Base-by-base conservation (phyloP, 2,797 vertebrate genomes). In the Dicrostonyx torquatus region DNA sequence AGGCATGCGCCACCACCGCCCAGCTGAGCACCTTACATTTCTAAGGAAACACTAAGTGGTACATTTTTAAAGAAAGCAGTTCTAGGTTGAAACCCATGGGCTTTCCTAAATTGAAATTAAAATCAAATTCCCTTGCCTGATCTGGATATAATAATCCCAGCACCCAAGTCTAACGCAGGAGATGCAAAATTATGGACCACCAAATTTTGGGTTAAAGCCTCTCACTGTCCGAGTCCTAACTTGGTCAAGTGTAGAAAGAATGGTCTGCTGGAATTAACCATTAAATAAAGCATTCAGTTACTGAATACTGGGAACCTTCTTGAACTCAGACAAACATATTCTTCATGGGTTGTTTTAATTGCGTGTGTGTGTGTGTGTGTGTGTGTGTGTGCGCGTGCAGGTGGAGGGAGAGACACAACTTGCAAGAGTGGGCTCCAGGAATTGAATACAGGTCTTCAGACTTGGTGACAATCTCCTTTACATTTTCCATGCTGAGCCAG, bases 211-310 rank as follows among this genome's bases (percentile, higher is more conserved):
- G n/a, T 37, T 40, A 72, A 72, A 72, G 9, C 4, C 68, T 72
- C 68, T 72, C 18, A 37, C n/a, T 70, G 68, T 72, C n/a, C 0
- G 17, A 72, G n/a, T 40, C 68, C 18, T 34, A 72, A 40, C n/a
- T 72, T 14, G 12, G 14, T n/a, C 64, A 72, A 72, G n/a, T 40
- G 68, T 72, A 72, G 68, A 37, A n/a, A 72, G 68, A 11, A 72
- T 72, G 10, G 18, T 37, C 91, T 77, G 29, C 6, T 83, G 79
- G 92, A 92, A 91, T 87, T 72, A 85, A 68, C 93, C 53, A 40
- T 84, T 82, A 70, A 50, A 94, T 87, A 93, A 86, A 97, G 89
- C 94, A 84, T 70, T 92, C 92, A 55, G 96, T 93, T 48, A 91
- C 76, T 9, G 31, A 77, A 55, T 62, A 26, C 96, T 3, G 66